Conservation (phyloP, 2,888 invertebrate genomes). For the Neoitamus cyanurus region DNA sequence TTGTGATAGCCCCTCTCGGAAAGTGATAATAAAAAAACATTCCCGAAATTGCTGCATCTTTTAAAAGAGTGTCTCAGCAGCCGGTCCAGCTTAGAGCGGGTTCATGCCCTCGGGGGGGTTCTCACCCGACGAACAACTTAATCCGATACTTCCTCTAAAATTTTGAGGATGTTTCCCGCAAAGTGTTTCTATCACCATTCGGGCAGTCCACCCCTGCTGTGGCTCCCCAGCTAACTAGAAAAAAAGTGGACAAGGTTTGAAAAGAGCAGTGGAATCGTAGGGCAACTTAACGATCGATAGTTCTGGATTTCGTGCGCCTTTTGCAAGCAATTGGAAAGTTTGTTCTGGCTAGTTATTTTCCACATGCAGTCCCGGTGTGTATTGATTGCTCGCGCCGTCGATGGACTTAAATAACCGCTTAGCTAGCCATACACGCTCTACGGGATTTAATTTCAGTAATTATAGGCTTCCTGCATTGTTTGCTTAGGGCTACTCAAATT, state of each 20-base stretch:
- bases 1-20: background rate
- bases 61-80: background rate
- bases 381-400: background rate
- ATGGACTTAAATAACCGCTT: slow-evolving; percentile 21
- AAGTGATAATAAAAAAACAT: background rate
- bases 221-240: background rate
- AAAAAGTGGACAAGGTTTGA: background rate
- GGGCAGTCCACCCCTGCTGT: background rate
- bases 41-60: background rate
- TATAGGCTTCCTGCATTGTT: background rate
- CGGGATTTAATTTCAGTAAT: slow-evolving; percentile 24
- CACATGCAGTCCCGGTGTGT: background rate
- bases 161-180: background rate
- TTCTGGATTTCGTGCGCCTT: slow-evolving; percentile 35
- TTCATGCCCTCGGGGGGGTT: background rate
- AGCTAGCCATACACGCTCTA: background rate
- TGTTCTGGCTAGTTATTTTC: slow-evolving; percentile 12
- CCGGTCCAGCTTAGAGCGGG: background rate
- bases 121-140: background rate
- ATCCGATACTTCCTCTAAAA: background rate
- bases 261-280: background rate
- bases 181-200: background rate
- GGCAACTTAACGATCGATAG: slow-evolving; percentile 17
- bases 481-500: background rate
- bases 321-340: slow-evolving; percentile 1